Evolutionary conservation across 2,888 invertebrate species (phyloP).

Genomic region (Cistogaster globosa): DNA sequence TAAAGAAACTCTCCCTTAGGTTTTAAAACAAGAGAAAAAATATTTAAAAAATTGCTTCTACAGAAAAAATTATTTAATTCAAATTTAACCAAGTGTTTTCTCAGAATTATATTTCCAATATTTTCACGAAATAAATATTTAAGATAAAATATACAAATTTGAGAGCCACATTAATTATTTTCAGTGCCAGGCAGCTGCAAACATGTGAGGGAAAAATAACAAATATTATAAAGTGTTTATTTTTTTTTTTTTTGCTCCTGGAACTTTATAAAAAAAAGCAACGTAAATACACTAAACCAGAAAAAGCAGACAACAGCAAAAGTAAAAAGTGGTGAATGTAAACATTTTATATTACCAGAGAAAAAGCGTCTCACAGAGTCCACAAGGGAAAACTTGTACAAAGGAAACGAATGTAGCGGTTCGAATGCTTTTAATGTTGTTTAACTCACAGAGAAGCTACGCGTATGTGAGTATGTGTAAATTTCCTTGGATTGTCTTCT

Average conservation of each 20-base stretch:
- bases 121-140: too few relatives aligned
- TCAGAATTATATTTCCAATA: too few relatives aligned
- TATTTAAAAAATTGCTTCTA: too few relatives aligned
- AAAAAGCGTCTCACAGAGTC: conserved; percentile 23
- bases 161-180: conserved; percentile 44
- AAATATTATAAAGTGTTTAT: not conserved
- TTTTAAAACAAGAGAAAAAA: too few relatives aligned
- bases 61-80: too few relatives aligned
- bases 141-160: too few relatives aligned
- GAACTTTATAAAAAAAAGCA: not conserved
- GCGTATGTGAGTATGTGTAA: not conserved
- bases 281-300: conserved; percentile 1
- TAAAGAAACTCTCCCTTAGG: too few relatives aligned
- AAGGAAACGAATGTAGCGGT: conserved; percentile 63
- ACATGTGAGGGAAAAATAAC: not conserved
- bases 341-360: conserved; percentile 54
- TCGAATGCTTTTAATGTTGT: conserved; percentile 50
- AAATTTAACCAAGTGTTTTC: too few relatives aligned
- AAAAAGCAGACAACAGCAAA: conserved; percentile 2
- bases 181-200: conserved; percentile 21
- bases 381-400: conserved; percentile 29
- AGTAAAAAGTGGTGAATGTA: conserved; percentile 37
- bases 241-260: not conserved
- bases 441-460: not conserved
- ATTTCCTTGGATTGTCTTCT: not conserved